phyloP scores from a whole-genome alignment of 2,797 vertebrate species.

The Cryptoblepharus egeriae region DNA sequence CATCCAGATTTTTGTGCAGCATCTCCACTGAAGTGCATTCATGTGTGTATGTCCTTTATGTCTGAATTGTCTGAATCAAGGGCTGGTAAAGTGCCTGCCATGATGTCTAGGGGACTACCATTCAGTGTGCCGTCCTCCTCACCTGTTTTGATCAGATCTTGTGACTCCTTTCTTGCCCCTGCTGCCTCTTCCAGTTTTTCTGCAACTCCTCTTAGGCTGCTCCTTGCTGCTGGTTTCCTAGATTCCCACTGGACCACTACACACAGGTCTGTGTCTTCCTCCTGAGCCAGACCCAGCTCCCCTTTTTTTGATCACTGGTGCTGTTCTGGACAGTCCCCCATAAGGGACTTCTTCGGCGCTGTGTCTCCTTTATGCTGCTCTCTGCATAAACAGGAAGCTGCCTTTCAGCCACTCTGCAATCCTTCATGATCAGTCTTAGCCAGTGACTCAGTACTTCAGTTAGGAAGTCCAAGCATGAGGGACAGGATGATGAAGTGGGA shows the following conservation, averaged over 20 bases:
- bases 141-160: not conserved
- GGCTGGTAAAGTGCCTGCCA: not conserved
- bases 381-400: slow-evolving; percentile 20
- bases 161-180: not conserved
- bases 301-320: not conserved
- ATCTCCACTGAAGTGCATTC: not conserved
- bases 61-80: not conserved
- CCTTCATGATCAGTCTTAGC: not conserved
- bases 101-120: not conserved
- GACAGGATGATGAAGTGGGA: not conserved
- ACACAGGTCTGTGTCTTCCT: too few relatives aligned
- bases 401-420: not conserved
- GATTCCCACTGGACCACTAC: not conserved
- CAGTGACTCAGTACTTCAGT: not conserved
- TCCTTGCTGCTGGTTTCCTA: not conserved
- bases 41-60: not conserved
- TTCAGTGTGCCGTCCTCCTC: not conserved
- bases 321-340: not conserved
- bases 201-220: not conserved
- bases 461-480: too few relatives aligned
- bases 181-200: not conserved
- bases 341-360: not conserved
- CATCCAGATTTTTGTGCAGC: too few relatives aligned
- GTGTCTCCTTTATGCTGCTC: not conserved
- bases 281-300: not conserved